Evolutionary conservation across 2,888 invertebrate genomes (phyloP).

Genomic region (Tortrix viridana): DNA sequence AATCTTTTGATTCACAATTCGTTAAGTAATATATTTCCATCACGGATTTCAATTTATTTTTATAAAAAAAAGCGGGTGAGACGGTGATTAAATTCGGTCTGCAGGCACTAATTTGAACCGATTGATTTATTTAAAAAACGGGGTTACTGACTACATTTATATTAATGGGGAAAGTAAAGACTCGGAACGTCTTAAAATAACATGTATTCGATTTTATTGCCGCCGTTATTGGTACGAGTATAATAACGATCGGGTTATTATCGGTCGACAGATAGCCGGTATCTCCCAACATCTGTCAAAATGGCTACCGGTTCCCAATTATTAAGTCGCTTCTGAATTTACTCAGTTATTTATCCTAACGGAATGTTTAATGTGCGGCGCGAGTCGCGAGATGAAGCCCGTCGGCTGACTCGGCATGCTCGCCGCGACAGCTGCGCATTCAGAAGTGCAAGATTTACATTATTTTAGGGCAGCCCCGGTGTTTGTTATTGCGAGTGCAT

Average conservation of each 20-base stretch:
- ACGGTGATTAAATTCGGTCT: conserved; percentile 42
- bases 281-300: conserved; percentile 36
- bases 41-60: conserved; percentile 40
- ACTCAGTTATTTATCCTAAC: conserved; percentile 33
- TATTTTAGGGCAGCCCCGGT: conserved; percentile 30
- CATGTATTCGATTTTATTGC: conserved; percentile 28
- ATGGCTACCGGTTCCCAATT: conserved; percentile 35
- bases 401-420: conserved; percentile 20
- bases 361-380: conserved; percentile 33
- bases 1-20: conserved; percentile 43
- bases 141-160: conserved; percentile 20
- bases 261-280: conserved; percentile 33
- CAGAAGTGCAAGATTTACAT: conserved; percentile 34
- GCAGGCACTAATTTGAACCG: conserved; percentile 24
- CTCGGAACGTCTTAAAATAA: conserved; percentile 33
- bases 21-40: conserved; percentile 41
- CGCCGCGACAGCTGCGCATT: conserved; percentile 35
- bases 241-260: conserved; percentile 34
- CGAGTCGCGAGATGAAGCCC: conserved; percentile 35
- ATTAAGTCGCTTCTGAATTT: conserved; percentile 34
- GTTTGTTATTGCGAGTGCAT: conserved; percentile 28
- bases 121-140: conserved; percentile 29
- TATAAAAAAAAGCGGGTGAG: conserved; percentile 37
- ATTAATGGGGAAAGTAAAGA: conserved; percentile 27
- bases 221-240: conserved; percentile 33